These are phyloP conservation scores for Eupeodes luniger DNA, from an alignment of 2,888 invertebrate genomes.

Conservation along the genomic window DNA sequence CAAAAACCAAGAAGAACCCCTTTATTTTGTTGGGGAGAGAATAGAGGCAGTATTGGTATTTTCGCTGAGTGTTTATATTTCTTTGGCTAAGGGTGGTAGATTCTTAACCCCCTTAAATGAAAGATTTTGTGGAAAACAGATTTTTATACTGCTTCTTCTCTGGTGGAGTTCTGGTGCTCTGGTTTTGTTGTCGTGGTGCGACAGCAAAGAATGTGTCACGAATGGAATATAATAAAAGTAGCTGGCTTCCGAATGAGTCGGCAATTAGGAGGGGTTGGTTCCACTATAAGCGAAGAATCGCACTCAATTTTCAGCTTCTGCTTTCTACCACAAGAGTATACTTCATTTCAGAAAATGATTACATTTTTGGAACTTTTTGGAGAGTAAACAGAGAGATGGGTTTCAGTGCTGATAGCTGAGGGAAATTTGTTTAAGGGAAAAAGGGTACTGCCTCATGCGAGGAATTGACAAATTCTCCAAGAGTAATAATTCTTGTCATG, in stretches of 20 bases:
- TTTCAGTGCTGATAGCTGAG: background rate
- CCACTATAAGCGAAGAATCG: background rate
- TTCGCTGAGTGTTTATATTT: conserved; percentile 10
- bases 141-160: conserved; percentile 44
- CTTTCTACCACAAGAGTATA: conserved; percentile 5
- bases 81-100: background rate
- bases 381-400: background rate
- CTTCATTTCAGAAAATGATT: background rate
- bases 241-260: background rate
- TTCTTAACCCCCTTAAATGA: background rate
- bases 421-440: background rate
- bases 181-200: conserved; percentile 33
- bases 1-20: conserved; percentile 38
- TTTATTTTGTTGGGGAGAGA: background rate
- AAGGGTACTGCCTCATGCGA: no score
- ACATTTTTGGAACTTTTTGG: conserved; percentile 20
- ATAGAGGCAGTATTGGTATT: conserved; percentile 34
- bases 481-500: no score
- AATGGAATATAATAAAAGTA: background rate
- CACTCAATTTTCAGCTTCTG: conserved; percentile 48
- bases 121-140: conserved; percentile 29
- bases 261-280: background rate
- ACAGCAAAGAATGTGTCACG: conserved; percentile 28
- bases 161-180: conserved; percentile 3
- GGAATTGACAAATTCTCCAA: no score